Percentiles rank a stretch among this genome's conserved stretches.
phyloP scores from a whole-genome alignment of 2,888 invertebrate species.

The Formica aserva region DNA sequence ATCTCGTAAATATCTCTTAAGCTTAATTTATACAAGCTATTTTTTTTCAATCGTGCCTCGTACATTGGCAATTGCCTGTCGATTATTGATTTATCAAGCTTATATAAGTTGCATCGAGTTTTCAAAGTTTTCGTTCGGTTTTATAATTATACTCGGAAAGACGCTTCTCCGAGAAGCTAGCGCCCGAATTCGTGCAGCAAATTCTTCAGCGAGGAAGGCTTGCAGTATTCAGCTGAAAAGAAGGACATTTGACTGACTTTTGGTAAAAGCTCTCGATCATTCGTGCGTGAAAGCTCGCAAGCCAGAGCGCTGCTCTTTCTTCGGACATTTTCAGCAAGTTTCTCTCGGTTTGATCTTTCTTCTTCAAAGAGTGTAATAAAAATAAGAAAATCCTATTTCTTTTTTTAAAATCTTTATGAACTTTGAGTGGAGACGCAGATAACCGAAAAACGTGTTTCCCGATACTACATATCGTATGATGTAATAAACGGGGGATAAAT shows the following conservation, averaged over 20 bases:
- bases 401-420: constrained; percentile 5
- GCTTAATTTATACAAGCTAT: background rate
- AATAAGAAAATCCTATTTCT: constrained; percentile 18
- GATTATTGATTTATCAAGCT: background rate
- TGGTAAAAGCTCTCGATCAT: constrained; percentile 59
- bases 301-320: constrained; percentile 39
- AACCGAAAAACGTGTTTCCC: background rate
- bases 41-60: background rate
- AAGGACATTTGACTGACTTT: constrained; percentile 52
- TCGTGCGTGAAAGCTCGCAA: constrained; percentile 50
- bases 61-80: background rate
- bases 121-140: constrained; percentile 36
- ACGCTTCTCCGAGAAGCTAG: constrained; percentile 13
- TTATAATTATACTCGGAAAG: constrained; percentile 47
- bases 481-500: background rate
- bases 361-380: background rate
- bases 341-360: constrained; percentile 15
- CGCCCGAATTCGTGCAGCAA: constrained; percentile 11
- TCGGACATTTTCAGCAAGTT: constrained; percentile 14
- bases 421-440: constrained; percentile 1
- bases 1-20: background rate
- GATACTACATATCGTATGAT: background rate
- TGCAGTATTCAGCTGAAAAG: constrained; percentile 38
- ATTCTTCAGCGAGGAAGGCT: constrained; percentile 34
- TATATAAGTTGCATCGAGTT: constrained; percentile 2